Evolutionary conservation across 2,113 vertebrate species (phyloP), one percentile per base, ranked within the genome.

Genomic region (Todiramphus chloris): DNA sequence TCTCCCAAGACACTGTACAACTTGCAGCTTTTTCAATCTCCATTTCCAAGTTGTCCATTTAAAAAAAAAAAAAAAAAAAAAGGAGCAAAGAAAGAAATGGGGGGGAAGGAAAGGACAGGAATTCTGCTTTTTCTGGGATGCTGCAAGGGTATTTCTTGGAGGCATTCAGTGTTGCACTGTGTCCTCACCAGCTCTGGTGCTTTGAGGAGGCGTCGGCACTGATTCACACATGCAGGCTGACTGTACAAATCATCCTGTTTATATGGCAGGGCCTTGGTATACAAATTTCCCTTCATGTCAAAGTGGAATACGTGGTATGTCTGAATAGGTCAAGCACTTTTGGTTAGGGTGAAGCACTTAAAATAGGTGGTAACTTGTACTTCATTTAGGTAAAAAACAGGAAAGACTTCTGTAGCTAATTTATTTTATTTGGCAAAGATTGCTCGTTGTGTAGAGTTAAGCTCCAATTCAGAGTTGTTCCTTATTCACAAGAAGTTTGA

Each of bases 281-380:
- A 69, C 73, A 73, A 3, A 56, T 82, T 93, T 53, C 73, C 69
- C 66, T 91, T 94, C 87, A 87, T 93, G 94, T 89, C 94, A 75
- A 39, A 84, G 35, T 13, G 2, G 33, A 44, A 62, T 87, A 27
- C 63, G 73, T 74, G 87, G 89, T 73, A 86, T 89, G 89, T 53
- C 70, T 82, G 84, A 68, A 94, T 78, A 95, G 89, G 77, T 96
- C 89, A 77, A 16, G 83, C 64, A 11, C 72, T 48, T 60, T 79
- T 89, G 56, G 55, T 87, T 39, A 50, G 19, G 39, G 43, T 63
- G 48, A 93, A 94, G 78, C 5, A 0, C 27, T 95, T 96, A 87
- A 94, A 94, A 87, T 76, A 91, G 59, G 62, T 6, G 3, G 66
- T 75, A 94, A 83, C 56, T 83, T 77, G 30, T 64, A 50, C 46